These are phyloP conservation scores for Oreochromis spilurus DNA, from an alignment of 2,113 vertebrate species.

Conservation along the genomic window DNA sequence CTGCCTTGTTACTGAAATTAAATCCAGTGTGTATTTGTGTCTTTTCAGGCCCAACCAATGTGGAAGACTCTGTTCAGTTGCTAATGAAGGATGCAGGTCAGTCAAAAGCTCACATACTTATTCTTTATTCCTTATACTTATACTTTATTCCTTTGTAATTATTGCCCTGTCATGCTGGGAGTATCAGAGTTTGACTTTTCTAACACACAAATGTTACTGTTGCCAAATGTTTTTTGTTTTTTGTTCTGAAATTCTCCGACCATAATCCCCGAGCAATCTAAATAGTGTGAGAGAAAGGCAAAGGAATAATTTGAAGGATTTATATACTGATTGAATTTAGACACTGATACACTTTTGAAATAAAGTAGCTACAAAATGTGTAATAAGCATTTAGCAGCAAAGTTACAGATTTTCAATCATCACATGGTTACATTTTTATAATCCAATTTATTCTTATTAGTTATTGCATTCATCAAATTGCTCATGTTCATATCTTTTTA, in stretches of 20 bases:
- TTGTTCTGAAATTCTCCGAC: not conserved
- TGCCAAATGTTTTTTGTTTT: not conserved
- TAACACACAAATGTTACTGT: not conserved
- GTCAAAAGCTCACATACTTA: not conserved
- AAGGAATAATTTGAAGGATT: not conserved
- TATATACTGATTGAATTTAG: not conserved
- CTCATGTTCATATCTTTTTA: not conserved
- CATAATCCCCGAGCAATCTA: not conserved
- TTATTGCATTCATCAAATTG: not conserved
- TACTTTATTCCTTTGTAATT: not conserved
- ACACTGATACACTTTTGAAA: not conserved
- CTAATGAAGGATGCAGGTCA: constrained; percentile 97
- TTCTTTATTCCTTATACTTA: no score
- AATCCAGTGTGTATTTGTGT: not conserved
- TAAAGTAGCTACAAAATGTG: not conserved
- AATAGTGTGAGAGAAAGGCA: not conserved
- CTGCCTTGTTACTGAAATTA: not conserved
- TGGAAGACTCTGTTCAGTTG: constrained; percentile 84
- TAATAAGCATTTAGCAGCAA: not conserved
- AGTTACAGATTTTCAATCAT: not conserved
- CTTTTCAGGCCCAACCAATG: constrained; percentile 78
- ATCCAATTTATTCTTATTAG: not conserved
- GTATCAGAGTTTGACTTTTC: not conserved
- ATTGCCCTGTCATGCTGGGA: not conserved
- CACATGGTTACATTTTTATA: not conserved